phyloP scores from a whole-genome alignment of 2,797 vertebrate genomes.

The Pempheris klunzingeri region DNA sequence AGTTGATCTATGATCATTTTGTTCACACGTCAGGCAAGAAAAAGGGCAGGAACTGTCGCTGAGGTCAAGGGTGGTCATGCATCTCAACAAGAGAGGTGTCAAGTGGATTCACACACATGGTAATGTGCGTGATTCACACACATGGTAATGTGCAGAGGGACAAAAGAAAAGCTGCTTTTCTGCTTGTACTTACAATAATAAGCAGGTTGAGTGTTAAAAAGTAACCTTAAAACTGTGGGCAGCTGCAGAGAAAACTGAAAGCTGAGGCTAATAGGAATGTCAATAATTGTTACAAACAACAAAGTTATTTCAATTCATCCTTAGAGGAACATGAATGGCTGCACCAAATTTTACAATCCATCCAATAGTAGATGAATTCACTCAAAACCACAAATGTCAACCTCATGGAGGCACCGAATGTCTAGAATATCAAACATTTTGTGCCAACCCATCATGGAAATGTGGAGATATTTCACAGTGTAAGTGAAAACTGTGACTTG shows the following conservation, averaged over 20 bases:
- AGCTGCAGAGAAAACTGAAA: background rate
- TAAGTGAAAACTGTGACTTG: background rate
- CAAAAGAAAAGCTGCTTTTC: constrained; percentile 10
- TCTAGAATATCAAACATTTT: background rate
- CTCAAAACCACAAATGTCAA: background rate
- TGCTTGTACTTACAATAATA: constrained; percentile 11
- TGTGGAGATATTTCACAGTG: background rate
- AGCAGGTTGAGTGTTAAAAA: background rate
- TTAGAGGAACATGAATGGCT: background rate
- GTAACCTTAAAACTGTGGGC: constrained; percentile 8
- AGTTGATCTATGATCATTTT: constrained; percentile 4
- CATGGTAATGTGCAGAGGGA: background rate
- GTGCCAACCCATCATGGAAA: background rate
- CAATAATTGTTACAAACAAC: background rate
- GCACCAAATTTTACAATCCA: background rate
- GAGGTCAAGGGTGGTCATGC: constrained; percentile 32
- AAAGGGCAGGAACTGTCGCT: background rate
- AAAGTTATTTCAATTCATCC: background rate
- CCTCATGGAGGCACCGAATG: background rate
- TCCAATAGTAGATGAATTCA: background rate
- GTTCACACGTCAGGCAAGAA: constrained; percentile 13
- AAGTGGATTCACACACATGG: background rate
- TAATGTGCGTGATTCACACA: constrained; percentile 9
- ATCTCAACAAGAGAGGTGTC: constrained; percentile 29
- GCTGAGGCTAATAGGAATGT: background rate